These are phyloP conservation scores for Cheiracanthium punctorium DNA, from an alignment of 2,888 invertebrate genomes.

Conservation along the genomic window DNA sequence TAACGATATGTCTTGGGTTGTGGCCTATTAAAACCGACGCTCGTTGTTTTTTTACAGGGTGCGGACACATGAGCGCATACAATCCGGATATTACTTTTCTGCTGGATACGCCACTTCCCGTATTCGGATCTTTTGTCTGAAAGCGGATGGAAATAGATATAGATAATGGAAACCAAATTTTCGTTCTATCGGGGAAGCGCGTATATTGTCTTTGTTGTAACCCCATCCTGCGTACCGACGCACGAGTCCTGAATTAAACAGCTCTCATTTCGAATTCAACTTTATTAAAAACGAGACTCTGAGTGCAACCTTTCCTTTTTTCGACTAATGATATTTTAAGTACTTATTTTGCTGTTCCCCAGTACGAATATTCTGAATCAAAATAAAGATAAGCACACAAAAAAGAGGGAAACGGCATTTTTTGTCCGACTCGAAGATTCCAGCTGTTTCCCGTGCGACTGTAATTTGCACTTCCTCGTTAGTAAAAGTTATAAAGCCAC, in stretches of 20 bases:
- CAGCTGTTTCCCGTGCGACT: neutral
- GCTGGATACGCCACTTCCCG: neutral
- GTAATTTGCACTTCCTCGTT: no score
- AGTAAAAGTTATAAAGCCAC: no score
- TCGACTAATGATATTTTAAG: neutral
- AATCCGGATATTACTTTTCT: conserved; percentile 5
- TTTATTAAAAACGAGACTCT: neutral
- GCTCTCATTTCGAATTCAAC: neutral
- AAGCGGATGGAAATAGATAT: neutral
- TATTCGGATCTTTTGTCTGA: neutral
- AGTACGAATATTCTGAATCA: no score
- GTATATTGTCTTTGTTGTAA: neutral
- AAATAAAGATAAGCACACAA: no score
- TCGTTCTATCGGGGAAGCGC: neutral
- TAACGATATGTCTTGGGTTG: neutral
- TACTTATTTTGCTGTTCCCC: neutral
- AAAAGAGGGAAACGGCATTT: no score
- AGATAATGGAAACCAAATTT: conserved; percentile 1
- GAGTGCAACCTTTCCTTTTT: neutral
- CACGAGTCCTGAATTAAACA: neutral
- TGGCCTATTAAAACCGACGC: neutral
- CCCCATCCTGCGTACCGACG: neutral
- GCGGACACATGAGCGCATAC: neutral
- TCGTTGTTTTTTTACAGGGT: neutral
- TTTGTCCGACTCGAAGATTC: neutral